Base-by-base conservation (phyloP, 2,888 invertebrate species). In the Watsonalla binaria region DNA sequence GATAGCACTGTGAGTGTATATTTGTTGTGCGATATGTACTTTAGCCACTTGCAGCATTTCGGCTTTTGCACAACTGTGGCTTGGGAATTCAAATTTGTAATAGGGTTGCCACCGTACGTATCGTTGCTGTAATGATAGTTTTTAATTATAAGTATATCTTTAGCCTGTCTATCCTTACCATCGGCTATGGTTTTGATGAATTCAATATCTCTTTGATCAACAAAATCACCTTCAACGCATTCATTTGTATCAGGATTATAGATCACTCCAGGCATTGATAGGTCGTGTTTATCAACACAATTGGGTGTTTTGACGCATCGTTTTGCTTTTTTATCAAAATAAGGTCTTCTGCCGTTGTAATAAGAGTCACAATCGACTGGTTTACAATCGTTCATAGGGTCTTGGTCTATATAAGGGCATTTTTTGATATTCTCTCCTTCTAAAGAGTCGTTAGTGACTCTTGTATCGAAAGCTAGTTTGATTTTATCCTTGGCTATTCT, bases 301-400 rank as follows among this genome's bases (percentile, higher is more conserved):
- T 51, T 35, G 0, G 86, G 82, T 37, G 68, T 57, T 37, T 65
- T 55, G 0, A 67, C 53, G 45, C 90, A 90, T 53, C 76, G 69
- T 56, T 76, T 80, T 4, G 62, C 55, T 14, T 64, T 65, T 15
- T 55, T 65, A 63, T 71, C 72, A 51, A 65, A 86, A 67, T 72
- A 70, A 0, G 82, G 65, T 50, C 68, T 83, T 51, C 66, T 72
- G 0, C 80, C 83, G 54, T 89, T 89, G 58, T 89, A 87, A 74
- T 74, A 70, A 5, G 61, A 59, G 9, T 86, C 87, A 68, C 89
- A 90, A 52, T 84, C 65, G 0, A 89, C 86, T 53, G 84, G 84
- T 6, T 73, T 72, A 56, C 88, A 89, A 56, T 82, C 59, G 46
- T 86, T 82, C 0, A 83, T 53, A 0, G 86, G 82, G 49, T 89